Base-by-base conservation (phyloP, 2,113 vertebrate genomes). In the Lepidothrix coronata region DNA sequence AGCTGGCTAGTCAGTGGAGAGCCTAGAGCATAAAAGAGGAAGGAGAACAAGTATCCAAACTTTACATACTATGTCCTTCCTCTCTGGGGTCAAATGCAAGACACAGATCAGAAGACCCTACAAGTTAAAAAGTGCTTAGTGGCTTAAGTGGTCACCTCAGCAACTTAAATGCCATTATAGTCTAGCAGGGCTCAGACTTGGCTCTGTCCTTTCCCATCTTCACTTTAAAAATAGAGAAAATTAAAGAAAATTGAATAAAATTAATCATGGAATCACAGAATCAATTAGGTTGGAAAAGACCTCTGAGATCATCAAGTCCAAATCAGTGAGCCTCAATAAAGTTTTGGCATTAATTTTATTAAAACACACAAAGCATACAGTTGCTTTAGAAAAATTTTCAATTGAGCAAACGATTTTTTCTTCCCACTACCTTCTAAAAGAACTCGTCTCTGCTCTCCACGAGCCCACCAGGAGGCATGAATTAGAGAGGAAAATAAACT, bases 401-500 rank as follows among this genome's bases (percentile, higher is more conserved):
- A 20, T 11, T 73, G 65, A 84, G 65, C 48, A 77, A 85, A 90
- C 35, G 30, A 62, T 55, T 70, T 79, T 94, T 96, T 76, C 30
- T 87, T 58, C 54, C 39, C 58, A 30, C 55, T 84, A 58, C 79
- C 70, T 80, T 68, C 65, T 88, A 96, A 90, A 93, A 95, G 91
- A 88, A 84, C 85, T 82, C 43, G 39, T 91, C 74, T 44, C 48
- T 84, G 73, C 74, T 39, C 25, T 91, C 39, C 90, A 39, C 2
- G 31, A 72, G 88, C 79, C 87, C 72, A 91, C 72, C 62, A 81
- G 71, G 89, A 93, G 88, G 86, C 93, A 94, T 67, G 95, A 95
- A 97, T 93, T 90, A 84, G 65, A 87, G 92, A 89, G 90, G 59
- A 83, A 95, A 94, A 97, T 75, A 88, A 97, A 94, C 91, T 82